These are phyloP conservation scores for Lacerta viridis DNA, from an alignment of 2,797 vertebrate genomes.

Conservation along the genomic window DNA sequence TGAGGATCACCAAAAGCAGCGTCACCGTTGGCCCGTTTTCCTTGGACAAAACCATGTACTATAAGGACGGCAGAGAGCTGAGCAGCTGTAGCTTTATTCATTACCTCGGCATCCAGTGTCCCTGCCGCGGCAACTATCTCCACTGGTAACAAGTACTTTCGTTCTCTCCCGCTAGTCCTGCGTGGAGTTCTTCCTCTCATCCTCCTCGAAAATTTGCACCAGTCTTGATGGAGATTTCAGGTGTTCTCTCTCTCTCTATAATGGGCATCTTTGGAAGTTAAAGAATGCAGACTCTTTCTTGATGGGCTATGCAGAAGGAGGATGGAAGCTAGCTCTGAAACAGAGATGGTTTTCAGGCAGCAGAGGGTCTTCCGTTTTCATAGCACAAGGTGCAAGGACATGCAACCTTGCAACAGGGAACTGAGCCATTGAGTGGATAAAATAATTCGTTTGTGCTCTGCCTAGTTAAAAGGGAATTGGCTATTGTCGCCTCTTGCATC, in stretches of 20 bases:
- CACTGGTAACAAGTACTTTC: neutral
- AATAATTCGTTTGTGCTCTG: neutral
- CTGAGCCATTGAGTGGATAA: neutral
- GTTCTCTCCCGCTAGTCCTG: neutral
- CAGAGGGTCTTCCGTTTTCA: neutral
- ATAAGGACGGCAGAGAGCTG: neutral
- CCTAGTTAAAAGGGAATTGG: no score
- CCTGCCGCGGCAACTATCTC: neutral
- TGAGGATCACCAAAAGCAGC: slow-evolving; percentile 10
- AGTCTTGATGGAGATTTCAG: neutral
- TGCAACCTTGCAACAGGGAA: neutral
- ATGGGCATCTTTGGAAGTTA: neutral
- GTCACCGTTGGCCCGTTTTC: neutral
- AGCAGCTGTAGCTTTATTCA: neutral
- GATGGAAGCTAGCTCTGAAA: neutral
- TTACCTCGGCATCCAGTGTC: neutral
- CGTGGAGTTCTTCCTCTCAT: neutral
- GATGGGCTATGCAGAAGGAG: neutral
- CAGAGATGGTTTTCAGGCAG: neutral
- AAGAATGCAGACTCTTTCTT: neutral
- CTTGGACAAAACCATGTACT: neutral
- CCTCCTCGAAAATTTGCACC: neutral
- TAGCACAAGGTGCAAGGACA: neutral
- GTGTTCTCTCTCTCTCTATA: neutral
- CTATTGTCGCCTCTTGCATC: no score